These are phyloP conservation scores for Dichetophora obliterata DNA, from an alignment of 2,888 invertebrate species.

Conservation along the genomic window DNA sequence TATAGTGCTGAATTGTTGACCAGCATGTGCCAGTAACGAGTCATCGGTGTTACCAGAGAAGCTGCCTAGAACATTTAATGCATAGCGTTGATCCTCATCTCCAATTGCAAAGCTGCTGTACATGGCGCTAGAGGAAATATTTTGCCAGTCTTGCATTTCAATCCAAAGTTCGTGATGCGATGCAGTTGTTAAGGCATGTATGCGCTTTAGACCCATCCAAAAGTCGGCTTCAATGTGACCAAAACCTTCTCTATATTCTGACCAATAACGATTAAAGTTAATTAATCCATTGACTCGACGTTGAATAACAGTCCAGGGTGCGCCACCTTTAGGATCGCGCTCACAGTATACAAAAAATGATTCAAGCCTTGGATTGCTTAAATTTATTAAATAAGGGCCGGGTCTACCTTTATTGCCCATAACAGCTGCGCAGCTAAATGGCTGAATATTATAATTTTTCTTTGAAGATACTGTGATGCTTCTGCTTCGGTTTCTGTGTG, in stretches of 20 bases:
- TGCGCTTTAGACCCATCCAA: constrained; percentile 35
- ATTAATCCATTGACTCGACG: constrained; percentile 38
- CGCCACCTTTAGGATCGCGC: not conserved
- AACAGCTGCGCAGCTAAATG: too few species aligned
- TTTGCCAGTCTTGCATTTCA: constrained; percentile 34
- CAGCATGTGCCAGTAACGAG: constrained; percentile 38
- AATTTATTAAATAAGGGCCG: not conserved
- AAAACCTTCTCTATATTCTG: constrained; percentile 31
- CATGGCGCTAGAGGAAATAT: constrained; percentile 10
- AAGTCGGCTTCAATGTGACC: constrained; percentile 32
- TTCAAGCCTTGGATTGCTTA: not conserved
- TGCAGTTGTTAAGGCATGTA: constrained; percentile 29
- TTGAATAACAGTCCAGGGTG: constrained; percentile 27
- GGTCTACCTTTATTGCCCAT: too few species aligned
- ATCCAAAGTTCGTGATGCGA: constrained; percentile 24
- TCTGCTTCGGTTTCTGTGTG: too few species aligned
- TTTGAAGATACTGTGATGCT: too few species aligned
- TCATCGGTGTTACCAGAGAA: constrained; percentile 38
- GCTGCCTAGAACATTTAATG: constrained; percentile 29
- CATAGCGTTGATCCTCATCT: constrained; percentile 26
- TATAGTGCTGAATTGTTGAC: constrained; percentile 34
- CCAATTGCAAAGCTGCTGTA: constrained; percentile 37
- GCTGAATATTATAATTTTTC: too few species aligned
- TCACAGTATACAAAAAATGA: not conserved
- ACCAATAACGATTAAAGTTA: constrained; percentile 36